These are phyloP conservation scores for Danionella dracula DNA, from an alignment of 2,797 vertebrate genomes.

Conservation along the genomic window DNA sequence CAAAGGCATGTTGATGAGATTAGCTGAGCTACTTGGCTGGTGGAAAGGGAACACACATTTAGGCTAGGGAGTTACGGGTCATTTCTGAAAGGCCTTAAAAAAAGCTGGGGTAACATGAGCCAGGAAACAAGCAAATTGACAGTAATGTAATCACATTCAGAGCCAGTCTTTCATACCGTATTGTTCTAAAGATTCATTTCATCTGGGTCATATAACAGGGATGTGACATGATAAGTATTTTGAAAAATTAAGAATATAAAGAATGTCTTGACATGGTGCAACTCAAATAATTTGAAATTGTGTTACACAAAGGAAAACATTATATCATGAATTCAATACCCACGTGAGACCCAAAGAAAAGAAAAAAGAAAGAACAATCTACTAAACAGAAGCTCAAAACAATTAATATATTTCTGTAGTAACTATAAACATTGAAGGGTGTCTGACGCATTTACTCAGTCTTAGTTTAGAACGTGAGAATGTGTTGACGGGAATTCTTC, in stretches of 20 bases:
- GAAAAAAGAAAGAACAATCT: background rate
- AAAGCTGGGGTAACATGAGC: conserved; percentile 28
- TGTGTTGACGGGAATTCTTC: conserved; percentile 25
- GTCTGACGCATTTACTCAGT: background rate
- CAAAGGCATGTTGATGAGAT: conserved; percentile 25
- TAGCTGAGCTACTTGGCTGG: conserved; percentile 8
- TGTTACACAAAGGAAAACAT: too few relatives aligned
- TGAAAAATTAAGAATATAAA: background rate
- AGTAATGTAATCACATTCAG: conserved; percentile 26
- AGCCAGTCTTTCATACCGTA: conserved; percentile 24
- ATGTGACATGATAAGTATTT: conserved; percentile 11
- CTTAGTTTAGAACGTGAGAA: conserved; percentile 8
- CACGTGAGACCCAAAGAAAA: too few relatives aligned
- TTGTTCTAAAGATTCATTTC: background rate
- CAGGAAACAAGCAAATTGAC: conserved; percentile 33
- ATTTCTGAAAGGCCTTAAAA: conserved; percentile 28
- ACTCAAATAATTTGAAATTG: background rate
- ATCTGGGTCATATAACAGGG: conserved; percentile 8
- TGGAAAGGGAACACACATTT: conserved; percentile 2
- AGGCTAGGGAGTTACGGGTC: conserved; percentile 7
- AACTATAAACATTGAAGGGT: background rate
- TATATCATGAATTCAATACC: too few relatives aligned
- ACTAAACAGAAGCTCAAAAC: background rate
- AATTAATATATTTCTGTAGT: background rate
- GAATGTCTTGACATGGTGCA: background rate